A percentile compares a stretch with the other conserved stretches of the same genome.
These are phyloP conservation scores for Leucania comma DNA, from an alignment of 2,888 invertebrate genomes.

Conservation along the genomic window DNA sequence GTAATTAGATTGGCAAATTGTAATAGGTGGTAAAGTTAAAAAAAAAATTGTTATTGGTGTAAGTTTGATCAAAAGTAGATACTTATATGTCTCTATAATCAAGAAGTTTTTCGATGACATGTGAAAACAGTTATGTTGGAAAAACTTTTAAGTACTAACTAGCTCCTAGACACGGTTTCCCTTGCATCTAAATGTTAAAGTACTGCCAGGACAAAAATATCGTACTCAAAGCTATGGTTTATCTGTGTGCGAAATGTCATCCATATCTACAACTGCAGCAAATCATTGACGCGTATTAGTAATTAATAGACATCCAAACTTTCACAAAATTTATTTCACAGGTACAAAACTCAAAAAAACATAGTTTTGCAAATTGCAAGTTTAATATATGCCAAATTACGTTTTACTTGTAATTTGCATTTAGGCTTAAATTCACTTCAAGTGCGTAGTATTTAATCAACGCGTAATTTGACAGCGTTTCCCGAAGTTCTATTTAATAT, in stretches of 20 bases:
- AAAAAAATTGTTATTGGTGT: background rate
- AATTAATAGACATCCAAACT: too few species aligned
- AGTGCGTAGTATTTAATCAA: background rate
- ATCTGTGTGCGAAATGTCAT: too few species aligned
- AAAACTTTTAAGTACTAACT: background rate
- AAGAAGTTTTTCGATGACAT: slow-evolving; percentile 8
- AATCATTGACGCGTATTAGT: too few species aligned
- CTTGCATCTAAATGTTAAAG: background rate
- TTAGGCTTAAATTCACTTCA: too few species aligned
- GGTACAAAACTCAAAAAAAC: too few species aligned
- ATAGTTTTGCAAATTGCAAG: background rate
- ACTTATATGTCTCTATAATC: background rate
- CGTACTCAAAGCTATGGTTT: too few species aligned
- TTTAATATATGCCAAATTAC: background rate
- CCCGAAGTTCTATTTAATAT: slow-evolving; percentile 3
- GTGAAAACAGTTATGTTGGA: background rate
- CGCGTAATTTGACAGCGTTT: background rate
- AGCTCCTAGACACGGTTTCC: background rate
- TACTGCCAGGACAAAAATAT: too few species aligned
- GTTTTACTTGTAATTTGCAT: too few species aligned
- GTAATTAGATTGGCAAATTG: slow-evolving; percentile 15
- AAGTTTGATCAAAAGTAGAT: background rate
- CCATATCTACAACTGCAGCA: too few species aligned
- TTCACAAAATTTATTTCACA: too few species aligned
- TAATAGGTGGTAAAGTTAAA: background rate